Percentiles rank a stretch among this genome's conserved stretches.
Evolutionary conservation across 2,113 vertebrate genomes (phyloP).

Genomic region (Mesocricetus auratus): DNA sequence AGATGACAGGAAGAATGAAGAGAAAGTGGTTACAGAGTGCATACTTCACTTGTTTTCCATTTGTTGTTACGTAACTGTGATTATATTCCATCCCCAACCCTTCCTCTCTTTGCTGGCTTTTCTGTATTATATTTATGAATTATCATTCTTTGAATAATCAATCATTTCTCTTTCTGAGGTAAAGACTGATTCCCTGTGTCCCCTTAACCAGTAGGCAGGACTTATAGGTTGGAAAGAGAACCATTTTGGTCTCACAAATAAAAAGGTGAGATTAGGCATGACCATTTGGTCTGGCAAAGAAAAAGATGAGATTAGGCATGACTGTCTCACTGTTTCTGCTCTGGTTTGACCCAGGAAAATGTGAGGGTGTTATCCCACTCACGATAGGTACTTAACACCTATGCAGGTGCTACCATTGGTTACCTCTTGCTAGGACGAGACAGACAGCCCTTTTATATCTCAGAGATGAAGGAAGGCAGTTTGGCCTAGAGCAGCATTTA

Average conservation of each 20-base stretch:
- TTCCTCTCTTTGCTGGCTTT: not conserved
- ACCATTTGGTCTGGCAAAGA: too few relatives aligned
- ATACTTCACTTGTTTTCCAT: not conserved
- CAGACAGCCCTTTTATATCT: not conserved
- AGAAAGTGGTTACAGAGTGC: too few relatives aligned
- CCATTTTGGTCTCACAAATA: not conserved
- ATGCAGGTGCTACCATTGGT: not conserved
- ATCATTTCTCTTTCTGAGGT: not conserved
- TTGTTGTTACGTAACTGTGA: not conserved
- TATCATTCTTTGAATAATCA: not conserved
- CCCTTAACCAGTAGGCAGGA: not conserved
- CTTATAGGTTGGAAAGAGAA: not conserved
- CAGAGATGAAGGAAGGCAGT: not conserved
- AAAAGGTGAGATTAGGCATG: not conserved
- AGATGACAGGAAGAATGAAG: not conserved
- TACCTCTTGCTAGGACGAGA: not conserved
- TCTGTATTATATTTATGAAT: slow-evolving; percentile 1
- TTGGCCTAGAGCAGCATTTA: not conserved
- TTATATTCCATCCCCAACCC: not conserved
- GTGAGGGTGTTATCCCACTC: not conserved
- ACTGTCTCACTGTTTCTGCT: not conserved
- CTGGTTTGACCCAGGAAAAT: not conserved
- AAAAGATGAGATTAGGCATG: not conserved
- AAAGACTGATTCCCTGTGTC: not conserved
- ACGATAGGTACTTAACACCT: not conserved